These are phyloP conservation scores for Chelonus insularis DNA, from an alignment of 1,140 invertebrate species.

Conservation along the genomic window DNA sequence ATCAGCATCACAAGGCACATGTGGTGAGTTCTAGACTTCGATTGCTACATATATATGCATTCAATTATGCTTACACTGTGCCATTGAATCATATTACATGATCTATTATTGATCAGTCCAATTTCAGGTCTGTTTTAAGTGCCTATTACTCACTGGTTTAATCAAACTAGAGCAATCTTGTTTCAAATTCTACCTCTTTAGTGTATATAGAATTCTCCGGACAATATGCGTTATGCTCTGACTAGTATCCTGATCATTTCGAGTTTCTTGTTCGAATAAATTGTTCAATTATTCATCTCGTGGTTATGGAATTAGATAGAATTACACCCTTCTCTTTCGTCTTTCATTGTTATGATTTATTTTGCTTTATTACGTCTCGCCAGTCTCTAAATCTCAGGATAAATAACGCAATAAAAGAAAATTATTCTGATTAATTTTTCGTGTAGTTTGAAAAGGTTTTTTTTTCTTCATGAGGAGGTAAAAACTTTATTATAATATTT, in stretches of 20 bases:
- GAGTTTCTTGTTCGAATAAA: constrained; percentile 22
- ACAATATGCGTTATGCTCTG: constrained; percentile 40
- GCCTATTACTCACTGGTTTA: constrained; percentile 6
- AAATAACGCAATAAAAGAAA: too few species aligned
- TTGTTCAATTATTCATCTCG: neutral
- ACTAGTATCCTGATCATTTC: constrained; percentile 36
- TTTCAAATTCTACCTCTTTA: constrained; percentile 15
- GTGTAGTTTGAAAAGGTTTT: too few species aligned
- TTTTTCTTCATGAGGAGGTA: too few species aligned
- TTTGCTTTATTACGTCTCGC: too few species aligned
- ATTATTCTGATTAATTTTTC: too few species aligned
- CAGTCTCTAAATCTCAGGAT: too few species aligned
- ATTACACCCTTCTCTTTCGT: too few species aligned
- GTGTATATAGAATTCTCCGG: constrained; percentile 37
- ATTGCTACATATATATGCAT: neutral
- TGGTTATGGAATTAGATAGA: too few species aligned
- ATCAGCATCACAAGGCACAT: constrained; percentile 54
- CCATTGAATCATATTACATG: neutral
- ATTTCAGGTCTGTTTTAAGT: constrained; percentile 8
- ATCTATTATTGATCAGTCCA: neutral
- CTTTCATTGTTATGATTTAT: too few species aligned
- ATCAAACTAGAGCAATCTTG: constrained; percentile 15
- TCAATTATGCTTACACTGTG: neutral
- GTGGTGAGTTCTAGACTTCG: constrained; percentile 47
- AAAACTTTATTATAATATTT: too few species aligned